A percentile compares a stretch with the other conserved stretches of the same genome.
Evolutionary conservation across 2,888 invertebrate species (phyloP).

Genomic region (Gasteruption jaculator): DNA sequence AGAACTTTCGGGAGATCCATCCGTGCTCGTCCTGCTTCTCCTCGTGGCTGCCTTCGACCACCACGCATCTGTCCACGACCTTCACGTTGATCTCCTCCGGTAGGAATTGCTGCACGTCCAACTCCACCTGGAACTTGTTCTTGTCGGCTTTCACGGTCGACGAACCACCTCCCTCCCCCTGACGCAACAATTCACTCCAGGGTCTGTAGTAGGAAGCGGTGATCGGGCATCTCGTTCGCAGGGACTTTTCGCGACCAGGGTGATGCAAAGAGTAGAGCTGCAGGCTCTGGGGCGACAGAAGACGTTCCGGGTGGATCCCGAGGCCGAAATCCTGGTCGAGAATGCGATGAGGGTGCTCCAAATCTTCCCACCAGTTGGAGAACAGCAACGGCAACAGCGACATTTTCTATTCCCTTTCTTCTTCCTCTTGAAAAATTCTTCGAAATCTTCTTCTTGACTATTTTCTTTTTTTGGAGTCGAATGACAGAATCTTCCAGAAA

Average conservation of each 20-base stretch:
- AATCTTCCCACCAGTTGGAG: conserved; percentile 83
- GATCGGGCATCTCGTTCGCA: conserved; percentile 57
- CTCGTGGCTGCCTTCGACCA: conserved; percentile 74
- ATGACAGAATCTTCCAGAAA: too few species aligned
- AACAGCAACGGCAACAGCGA: conserved; percentile 76
- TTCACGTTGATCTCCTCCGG: conserved; percentile 71
- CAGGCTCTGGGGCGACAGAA: conserved; percentile 38
- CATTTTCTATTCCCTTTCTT: conserved; percentile 60
- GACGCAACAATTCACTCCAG: conserved; percentile 24
- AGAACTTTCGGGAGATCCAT: conserved; percentile 32
- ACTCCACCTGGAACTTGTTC: conserved; percentile 64
- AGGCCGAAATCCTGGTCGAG: conserved; percentile 78
- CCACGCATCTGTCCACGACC: conserved; percentile 38
- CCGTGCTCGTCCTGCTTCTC: conserved; percentile 69
- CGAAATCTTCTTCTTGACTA: too few species aligned
- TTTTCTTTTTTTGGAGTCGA: not conserved
- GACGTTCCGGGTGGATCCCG: conserved; percentile 68
- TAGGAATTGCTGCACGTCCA: conserved; percentile 73
- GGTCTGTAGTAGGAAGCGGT: conserved; percentile 52
- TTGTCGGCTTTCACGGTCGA: conserved; percentile 61
- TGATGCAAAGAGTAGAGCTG: conserved; percentile 12
- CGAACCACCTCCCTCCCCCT: conserved; percentile 55
- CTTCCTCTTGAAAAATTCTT: too few species aligned
- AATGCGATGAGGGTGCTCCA: conserved; percentile 68
- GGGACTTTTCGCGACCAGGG: conserved; percentile 57